Conservation (phyloP, 1,140 invertebrate genomes). For the Drosophila lowei region DNA sequence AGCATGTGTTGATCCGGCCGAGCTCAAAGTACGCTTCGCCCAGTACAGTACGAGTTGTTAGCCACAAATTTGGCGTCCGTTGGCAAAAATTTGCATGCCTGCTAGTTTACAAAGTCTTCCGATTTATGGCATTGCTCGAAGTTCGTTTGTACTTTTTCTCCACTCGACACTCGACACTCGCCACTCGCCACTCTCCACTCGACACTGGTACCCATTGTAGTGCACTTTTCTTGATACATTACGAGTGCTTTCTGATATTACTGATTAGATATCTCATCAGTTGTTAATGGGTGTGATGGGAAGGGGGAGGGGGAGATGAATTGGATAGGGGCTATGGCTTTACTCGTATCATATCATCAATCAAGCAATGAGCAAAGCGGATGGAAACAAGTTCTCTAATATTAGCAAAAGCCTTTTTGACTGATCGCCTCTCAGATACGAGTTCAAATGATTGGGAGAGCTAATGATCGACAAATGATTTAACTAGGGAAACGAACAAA, state of each 20-base stretch:
- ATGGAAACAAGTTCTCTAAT: slow-evolving; percentile 13
- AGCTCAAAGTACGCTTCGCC: slow-evolving; percentile 2
- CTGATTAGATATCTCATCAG: slow-evolving; percentile 1
- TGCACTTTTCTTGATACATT: too few relatives aligned
- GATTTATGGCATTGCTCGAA: too few relatives aligned
- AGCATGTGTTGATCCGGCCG: slow-evolving; percentile 11
- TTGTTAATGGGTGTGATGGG: neutral
- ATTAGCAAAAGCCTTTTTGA: slow-evolving; percentile 6
- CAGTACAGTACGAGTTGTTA: neutral
- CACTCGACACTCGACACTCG: too few relatives aligned
- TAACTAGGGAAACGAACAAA: slow-evolving; percentile 10
- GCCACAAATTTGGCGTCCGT: neutral
- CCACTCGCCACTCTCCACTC: too few relatives aligned
- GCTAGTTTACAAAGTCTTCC: neutral
- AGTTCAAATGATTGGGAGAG: slow-evolving; percentile 13
- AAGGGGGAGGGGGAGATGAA: too few relatives aligned
- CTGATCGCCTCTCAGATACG: slow-evolving; percentile 8
- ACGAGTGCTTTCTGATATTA: too few relatives aligned
- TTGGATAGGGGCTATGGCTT: too few relatives aligned
- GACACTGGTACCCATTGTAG: too few relatives aligned
- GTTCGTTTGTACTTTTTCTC: slow-evolving; percentile 5
- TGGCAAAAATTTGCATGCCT: slow-evolving; percentile 8
- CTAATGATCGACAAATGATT: slow-evolving; percentile 21
- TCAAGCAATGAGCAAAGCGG: slow-evolving; percentile 9
- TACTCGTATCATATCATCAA: slow-evolving; percentile 4